Evolutionary conservation across 2,113 vertebrate species (phyloP), one percentile per base, ranked within the genome.

Genomic region (Pelobates fuscus): DNA sequence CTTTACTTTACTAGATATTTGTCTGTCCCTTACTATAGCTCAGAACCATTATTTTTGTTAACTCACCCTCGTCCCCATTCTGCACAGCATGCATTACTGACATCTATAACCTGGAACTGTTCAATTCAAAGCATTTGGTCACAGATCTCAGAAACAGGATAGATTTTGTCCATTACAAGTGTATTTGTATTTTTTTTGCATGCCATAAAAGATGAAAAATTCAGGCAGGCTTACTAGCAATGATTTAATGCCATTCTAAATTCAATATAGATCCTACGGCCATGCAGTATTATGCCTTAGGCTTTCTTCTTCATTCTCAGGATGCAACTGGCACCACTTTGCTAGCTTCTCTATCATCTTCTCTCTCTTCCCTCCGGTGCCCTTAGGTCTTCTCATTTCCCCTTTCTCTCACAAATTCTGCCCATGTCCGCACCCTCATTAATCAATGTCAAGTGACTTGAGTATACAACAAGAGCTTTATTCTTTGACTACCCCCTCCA

Each of bases 401-500:
- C 90, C 89, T 89, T 83, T 87, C 86, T 85, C 89, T 91, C 89
- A 91, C 88, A 86, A 85, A 94, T 94, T 95, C 94, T 91, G 87
- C 87, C 92, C 91, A 91, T 92, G 92, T 94, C 90, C 84, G 84
- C 91, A 88, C 87, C 89, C 92, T 94, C 94, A 94, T 95, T 94
- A 95, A 95, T 95, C 94, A 95, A 94, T 84, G 92, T 95, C 94
- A 94, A 82, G 87, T 86, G 84, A 65, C 85, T n/a, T 78, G 86
- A 88, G 84, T 83, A 84, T 82, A 88, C 91, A 92, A 95, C 94
- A 95, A 93, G 91, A 89, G 82, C 88, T n/a, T 88, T 89, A 88
- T 95, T 95, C 92, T 94, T 92, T 83, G 44, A 78, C 88, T 84
- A 88, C 92, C 93, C 90, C 91, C 91, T 89, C n/a, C 90, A 79